Conservation (phyloP, 2,888 invertebrate species). For the Drosophila colorata region DNA sequence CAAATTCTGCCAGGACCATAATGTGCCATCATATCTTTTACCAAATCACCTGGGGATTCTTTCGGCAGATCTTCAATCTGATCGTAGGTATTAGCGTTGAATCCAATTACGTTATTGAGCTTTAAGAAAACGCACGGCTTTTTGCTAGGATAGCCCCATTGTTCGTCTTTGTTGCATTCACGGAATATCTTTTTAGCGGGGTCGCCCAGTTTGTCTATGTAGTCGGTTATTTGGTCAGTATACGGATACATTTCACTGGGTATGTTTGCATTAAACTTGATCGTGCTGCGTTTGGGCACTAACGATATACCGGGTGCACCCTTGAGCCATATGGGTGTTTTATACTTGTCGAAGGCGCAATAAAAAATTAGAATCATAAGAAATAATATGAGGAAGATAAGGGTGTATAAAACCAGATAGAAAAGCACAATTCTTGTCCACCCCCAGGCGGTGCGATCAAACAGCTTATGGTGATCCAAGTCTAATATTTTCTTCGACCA, state of each 20-base stretch:
- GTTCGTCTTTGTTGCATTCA: constrained; percentile 49
- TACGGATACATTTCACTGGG: constrained; percentile 21
- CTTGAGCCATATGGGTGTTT: constrained; percentile 38
- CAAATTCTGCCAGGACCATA: constrained; percentile 41
- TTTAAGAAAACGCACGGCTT: constrained; percentile 58
- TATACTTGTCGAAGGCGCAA: background rate
- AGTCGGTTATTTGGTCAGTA: constrained; percentile 43
- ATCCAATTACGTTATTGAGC: constrained; percentile 55
- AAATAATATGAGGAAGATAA: constrained; percentile 3
- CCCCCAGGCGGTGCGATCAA: constrained; percentile 46
- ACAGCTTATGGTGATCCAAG: constrained; percentile 47
- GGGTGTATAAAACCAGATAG: constrained; percentile 45
- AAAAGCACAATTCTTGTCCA: constrained; percentile 48
- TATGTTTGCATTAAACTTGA: constrained; percentile 11
- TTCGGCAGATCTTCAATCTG: constrained; percentile 27
- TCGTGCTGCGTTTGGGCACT: constrained; percentile 21
- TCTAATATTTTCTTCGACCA: constrained; percentile 62
- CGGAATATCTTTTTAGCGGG: constrained; percentile 11
- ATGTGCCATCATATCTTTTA: background rate
- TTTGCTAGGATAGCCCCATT: constrained; percentile 52
- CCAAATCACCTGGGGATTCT: constrained; percentile 1
- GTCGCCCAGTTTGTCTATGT: constrained; percentile 13
- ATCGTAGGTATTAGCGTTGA: constrained; percentile 49
- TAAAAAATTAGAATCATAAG: constrained; percentile 24
- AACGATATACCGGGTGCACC: constrained; percentile 52